These are phyloP conservation scores for Podarcis siculus DNA, from an alignment of 2,797 vertebrate genomes.

Conservation along the genomic window DNA sequence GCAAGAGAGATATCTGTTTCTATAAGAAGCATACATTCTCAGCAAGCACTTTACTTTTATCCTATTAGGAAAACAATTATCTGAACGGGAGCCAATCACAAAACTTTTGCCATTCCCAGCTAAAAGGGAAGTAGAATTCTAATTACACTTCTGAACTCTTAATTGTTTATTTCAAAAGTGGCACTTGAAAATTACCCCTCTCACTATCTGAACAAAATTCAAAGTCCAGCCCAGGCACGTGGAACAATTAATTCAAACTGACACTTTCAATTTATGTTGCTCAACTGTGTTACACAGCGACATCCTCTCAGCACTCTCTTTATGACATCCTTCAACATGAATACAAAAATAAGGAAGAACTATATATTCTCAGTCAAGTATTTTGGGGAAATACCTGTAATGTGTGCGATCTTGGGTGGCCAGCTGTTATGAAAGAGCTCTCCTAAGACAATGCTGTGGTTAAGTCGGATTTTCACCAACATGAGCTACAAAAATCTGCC, in stretches of 20 bases:
- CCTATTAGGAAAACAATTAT: conserved; percentile 2
- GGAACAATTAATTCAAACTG: conserved; percentile 34
- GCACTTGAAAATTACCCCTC: conserved; percentile 31
- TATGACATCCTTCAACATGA: conserved; percentile 39
- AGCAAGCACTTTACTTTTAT: background rate
- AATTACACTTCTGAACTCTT: background rate
- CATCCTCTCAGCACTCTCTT: conserved; percentile 44
- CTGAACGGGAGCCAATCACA: background rate
- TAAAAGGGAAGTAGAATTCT: conserved; percentile 1
- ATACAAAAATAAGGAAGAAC: conserved; percentile 38
- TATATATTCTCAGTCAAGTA: conserved; percentile 15
- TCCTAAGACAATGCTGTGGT: conserved; percentile 43
- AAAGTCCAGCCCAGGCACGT: conserved; percentile 49
- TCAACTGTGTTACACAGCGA: conserved; percentile 15
- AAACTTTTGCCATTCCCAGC: background rate
- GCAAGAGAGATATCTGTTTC: background rate
- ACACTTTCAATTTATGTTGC: conserved; percentile 43
- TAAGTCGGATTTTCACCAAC: conserved; percentile 50
- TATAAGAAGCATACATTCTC: background rate
- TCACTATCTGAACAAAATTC: conserved; percentile 39
- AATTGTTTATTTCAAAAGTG: conserved; percentile 39
- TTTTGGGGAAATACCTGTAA: conserved; percentile 40
- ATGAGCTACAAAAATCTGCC: conserved; percentile 43
- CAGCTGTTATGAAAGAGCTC: conserved; percentile 1
- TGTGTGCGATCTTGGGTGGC: conserved; percentile 26